Evolutionary conservation across 1,140 invertebrate genomes (phyloP).

Genomic region (Popillia japonica): DNA sequence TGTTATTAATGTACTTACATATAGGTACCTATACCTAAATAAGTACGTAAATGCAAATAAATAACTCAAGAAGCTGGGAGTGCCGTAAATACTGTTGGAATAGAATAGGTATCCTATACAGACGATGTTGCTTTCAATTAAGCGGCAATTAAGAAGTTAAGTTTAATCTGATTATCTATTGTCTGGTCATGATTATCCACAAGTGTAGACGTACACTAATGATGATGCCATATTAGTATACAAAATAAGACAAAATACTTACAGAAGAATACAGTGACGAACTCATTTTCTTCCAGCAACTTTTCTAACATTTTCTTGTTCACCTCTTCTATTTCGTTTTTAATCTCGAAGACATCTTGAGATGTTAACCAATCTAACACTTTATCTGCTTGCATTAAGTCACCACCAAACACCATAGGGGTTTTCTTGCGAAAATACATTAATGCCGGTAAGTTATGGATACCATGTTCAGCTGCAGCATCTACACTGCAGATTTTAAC

Average conservation of each 20-base stretch:
- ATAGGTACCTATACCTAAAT: too few relatives aligned
- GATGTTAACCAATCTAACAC: conserved; percentile 90
- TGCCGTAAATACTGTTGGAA: too few relatives aligned
- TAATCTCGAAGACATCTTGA: conserved; percentile 94
- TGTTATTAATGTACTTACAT: too few relatives aligned
- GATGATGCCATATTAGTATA: not conserved
- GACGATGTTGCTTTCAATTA: too few relatives aligned
- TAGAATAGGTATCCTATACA: too few relatives aligned
- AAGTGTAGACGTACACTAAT: too few relatives aligned
- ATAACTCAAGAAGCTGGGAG: too few relatives aligned
- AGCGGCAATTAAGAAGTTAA: too few relatives aligned
- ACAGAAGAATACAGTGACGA: conserved; percentile 95
- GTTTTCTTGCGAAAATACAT: conserved; percentile 90
- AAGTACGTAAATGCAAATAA: too few relatives aligned
- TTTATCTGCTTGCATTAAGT: conserved; percentile 85
- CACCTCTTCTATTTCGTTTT: conserved; percentile 96
- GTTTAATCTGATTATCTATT: too few relatives aligned
- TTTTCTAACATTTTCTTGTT: conserved; percentile 96
- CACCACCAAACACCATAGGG: conserved; percentile 91
- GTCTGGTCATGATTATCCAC: too few relatives aligned
- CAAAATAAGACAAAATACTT: conserved; percentile 62
- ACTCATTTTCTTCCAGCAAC: conserved; percentile 92
- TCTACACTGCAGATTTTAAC: conserved; percentile 90
- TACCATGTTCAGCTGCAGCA: conserved; percentile 81
- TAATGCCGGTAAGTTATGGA: conserved; percentile 84